phyloP scores from a whole-genome alignment of 2,888 invertebrate species.

The Craniophora ligustri region DNA sequence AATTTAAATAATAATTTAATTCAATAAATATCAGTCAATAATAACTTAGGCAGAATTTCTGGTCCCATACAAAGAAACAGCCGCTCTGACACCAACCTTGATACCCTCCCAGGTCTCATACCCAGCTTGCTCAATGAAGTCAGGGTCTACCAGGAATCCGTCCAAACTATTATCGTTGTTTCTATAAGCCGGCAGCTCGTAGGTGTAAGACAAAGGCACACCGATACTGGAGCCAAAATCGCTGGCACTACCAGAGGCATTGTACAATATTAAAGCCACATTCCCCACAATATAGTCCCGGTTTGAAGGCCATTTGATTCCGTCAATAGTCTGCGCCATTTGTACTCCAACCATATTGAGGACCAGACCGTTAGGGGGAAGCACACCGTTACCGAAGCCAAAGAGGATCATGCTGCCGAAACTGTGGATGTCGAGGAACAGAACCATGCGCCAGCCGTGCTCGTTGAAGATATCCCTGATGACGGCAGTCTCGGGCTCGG shows the following conservation, averaged over 20 bases:
- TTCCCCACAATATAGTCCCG: constrained; percentile 86
- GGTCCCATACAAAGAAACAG: constrained; percentile 74
- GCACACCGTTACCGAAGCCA: constrained; percentile 72
- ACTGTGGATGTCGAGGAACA: constrained; percentile 93
- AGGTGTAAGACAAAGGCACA: constrained; percentile 88
- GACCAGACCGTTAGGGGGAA: constrained; percentile 83
- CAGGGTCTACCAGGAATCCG: constrained; percentile 88
- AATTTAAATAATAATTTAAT: constrained; percentile 14
- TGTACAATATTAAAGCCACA: constrained; percentile 82
- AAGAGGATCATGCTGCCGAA: constrained; percentile 90
- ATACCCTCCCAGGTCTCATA: constrained; percentile 90
- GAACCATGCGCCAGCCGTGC: constrained; percentile 81
- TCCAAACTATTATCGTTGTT: constrained; percentile 76
- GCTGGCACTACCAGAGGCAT: constrained; percentile 89
- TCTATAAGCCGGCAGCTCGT: constrained; percentile 86
- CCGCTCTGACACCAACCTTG: constrained; percentile 82
- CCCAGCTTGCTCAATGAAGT: constrained; percentile 86
- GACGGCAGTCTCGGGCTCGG: constrained; percentile 90
- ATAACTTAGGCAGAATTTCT: constrained; percentile 12
- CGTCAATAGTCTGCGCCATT: constrained; percentile 81
- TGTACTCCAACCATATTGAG: constrained; percentile 74
- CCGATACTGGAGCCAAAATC: constrained; percentile 88
- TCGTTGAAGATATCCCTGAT: constrained; percentile 88
- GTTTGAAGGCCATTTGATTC: constrained; percentile 77
- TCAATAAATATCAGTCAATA: constrained; percentile 29